These are phyloP conservation scores for Brachyptera putata DNA, from an alignment of 2,888 invertebrate species.

Conservation along the genomic window DNA sequence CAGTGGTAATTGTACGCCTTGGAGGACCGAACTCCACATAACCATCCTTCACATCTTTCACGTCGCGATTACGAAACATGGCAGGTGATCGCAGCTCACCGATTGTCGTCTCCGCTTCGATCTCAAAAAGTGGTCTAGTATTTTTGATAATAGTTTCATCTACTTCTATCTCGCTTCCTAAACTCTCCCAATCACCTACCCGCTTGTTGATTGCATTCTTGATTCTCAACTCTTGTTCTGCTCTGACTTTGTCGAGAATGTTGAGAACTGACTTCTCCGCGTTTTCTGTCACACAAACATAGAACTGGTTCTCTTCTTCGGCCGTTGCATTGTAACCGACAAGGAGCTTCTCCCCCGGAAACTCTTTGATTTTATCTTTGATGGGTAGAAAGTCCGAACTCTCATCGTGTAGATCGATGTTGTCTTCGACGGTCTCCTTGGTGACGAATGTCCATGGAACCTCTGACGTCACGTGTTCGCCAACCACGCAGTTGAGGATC, in stretches of 20 bases:
- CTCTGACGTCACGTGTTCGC: slow-evolving; percentile 64
- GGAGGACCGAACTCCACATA: slow-evolving; percentile 60
- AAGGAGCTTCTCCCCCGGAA: slow-evolving; percentile 43
- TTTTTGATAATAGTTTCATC: slow-evolving; percentile 51
- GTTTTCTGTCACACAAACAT: slow-evolving; percentile 58
- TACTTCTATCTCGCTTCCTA: slow-evolving; percentile 64
- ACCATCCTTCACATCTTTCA: slow-evolving; percentile 60
- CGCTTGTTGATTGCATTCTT: slow-evolving; percentile 38
- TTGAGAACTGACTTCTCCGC: slow-evolving; percentile 50
- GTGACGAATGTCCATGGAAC: slow-evolving; percentile 66
- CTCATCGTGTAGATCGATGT: slow-evolving; percentile 55
- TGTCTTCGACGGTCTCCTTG: slow-evolving; percentile 59
- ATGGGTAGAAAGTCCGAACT: slow-evolving; percentile 49
- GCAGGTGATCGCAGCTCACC: slow-evolving; percentile 38
- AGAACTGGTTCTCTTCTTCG: slow-evolving; percentile 62
- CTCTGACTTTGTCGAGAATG: slow-evolving; percentile 55
- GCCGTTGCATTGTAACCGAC: slow-evolving; percentile 64
- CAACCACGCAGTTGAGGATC: slow-evolving; percentile 60
- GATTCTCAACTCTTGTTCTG: slow-evolving; percentile 45
- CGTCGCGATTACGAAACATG: slow-evolving; percentile 52
- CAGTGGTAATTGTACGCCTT: slow-evolving; percentile 54
- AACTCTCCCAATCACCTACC: slow-evolving; percentile 53
- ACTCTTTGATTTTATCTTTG: slow-evolving; percentile 41
- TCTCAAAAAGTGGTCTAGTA: slow-evolving; percentile 56
- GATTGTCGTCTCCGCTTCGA: slow-evolving; percentile 49